phyloP scores from a whole-genome alignment of 2,888 invertebrate species.

The Hydrotaea cyrtoneurina region DNA sequence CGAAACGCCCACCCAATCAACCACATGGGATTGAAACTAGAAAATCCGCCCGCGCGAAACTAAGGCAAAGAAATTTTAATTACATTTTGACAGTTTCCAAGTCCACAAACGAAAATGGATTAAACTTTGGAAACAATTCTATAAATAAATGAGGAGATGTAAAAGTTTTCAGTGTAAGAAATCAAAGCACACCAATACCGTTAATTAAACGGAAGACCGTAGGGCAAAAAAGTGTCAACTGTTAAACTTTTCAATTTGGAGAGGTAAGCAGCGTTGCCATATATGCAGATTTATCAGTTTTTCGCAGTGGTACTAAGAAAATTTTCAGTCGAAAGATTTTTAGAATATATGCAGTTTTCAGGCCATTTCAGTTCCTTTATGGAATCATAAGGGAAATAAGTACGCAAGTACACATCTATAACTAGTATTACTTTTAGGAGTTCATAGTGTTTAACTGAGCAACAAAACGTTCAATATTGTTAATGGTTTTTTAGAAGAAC shows the following conservation, averaged over 20 bases:
- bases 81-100: constrained; percentile 12
- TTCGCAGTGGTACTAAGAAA: too few species aligned
- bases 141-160: constrained; percentile 10
- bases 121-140: constrained; percentile 14
- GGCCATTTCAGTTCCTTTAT: too few species aligned
- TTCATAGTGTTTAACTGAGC: too few species aligned
- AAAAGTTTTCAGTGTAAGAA: background rate
- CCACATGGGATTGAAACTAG: background rate
- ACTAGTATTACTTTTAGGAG: too few species aligned
- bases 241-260: background rate
- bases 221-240: background rate
- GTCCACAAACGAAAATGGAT: background rate
- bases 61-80: constrained; percentile 24
- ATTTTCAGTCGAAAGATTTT: too few species aligned
- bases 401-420: too few species aligned
- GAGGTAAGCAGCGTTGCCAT: background rate
- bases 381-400: too few species aligned
- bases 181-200: background rate
- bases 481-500: too few species aligned
- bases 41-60: background rate
- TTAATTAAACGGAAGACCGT: background rate
- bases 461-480: too few species aligned
- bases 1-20: background rate
- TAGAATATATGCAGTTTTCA: too few species aligned
- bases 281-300: too few species aligned